A percentile compares a stretch with the other conserved stretches of the same genome.
These are phyloP conservation scores for Eumacrocentrus americanus DNA, from an alignment of 2,888 invertebrate genomes.

Conservation along the genomic window DNA sequence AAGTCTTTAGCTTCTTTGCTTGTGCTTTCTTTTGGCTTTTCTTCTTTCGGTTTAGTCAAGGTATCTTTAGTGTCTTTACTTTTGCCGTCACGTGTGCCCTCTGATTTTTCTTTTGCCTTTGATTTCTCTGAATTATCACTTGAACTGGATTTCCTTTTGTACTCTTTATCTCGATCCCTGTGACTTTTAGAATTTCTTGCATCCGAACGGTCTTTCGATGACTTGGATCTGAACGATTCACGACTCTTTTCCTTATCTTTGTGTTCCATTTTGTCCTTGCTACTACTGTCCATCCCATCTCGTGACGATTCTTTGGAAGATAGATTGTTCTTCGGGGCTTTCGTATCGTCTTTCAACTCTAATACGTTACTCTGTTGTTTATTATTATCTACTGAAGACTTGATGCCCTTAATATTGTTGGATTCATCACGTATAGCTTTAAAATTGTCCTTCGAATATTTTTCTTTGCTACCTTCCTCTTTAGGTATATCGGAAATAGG, in stretches of 20 bases:
- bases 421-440: slow-evolving; percentile 49
- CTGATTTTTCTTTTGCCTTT: slow-evolving; percentile 26
- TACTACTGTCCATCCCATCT: slow-evolving; percentile 47
- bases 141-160: slow-evolving; percentile 13
- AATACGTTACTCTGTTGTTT: slow-evolving; percentile 41
- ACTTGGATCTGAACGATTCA: slow-evolving; percentile 40
- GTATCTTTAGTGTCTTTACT: slow-evolving; percentile 37
- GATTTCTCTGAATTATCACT: slow-evolving; percentile 22
- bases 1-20: slow-evolving; percentile 52
- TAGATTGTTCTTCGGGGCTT: slow-evolving; percentile 39
- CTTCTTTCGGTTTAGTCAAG: slow-evolving; percentile 36
- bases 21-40: slow-evolving; percentile 40
- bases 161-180: slow-evolving; percentile 27
- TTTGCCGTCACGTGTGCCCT: slow-evolving; percentile 22
- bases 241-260: slow-evolving; percentile 48
- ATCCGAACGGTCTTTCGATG: slow-evolving; percentile 38
- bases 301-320: slow-evolving; percentile 52
- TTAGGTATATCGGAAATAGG: slow-evolving; percentile 45
- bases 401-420: slow-evolving; percentile 40
- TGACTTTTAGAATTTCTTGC: slow-evolving; percentile 39
- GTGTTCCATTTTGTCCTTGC: slow-evolving; percentile 46
- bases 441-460: slow-evolving; percentile 51
- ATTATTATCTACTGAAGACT: slow-evolving; percentile 29
- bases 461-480: slow-evolving; percentile 55
- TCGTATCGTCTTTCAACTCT: slow-evolving; percentile 44